Percentiles rank a stretch among this genome's conserved stretches.
phyloP scores from a whole-genome alignment of 1,140 invertebrate genomes.

The Artemia franciscana region DNA sequence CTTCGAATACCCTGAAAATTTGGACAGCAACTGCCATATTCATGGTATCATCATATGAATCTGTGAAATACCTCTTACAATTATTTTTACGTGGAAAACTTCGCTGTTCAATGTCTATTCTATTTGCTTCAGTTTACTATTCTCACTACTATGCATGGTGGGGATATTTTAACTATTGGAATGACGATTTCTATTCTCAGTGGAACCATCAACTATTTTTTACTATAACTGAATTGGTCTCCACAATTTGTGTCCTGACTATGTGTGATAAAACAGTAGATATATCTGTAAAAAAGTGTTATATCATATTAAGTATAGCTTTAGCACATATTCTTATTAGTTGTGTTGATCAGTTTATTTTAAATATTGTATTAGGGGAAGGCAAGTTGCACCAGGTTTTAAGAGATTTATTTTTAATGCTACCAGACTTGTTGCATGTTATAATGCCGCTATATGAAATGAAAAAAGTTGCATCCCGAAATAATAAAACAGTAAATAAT shows the following conservation, averaged over 20 bases:
- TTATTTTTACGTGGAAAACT: conserved; percentile 30
- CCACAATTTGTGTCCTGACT: conserved; percentile 32
- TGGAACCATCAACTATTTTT: conserved; percentile 39
- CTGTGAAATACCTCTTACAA: conserved; percentile 33
- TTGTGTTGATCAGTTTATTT: conserved; percentile 47
- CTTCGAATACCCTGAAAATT: conserved; percentile 44
- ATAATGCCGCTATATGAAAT: conserved; percentile 29
- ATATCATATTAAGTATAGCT: conserved; percentile 37
- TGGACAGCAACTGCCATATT: conserved; percentile 42
- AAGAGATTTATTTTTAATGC: conserved; percentile 45
- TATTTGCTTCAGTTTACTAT: conserved; percentile 43
- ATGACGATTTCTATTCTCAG: conserved; percentile 33
- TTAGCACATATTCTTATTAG: conserved; percentile 43
- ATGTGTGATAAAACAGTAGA: conserved; percentile 30
- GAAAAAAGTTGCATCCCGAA: conserved; percentile 1
- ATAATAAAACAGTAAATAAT: too few relatives aligned
- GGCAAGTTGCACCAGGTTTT: conserved; percentile 42
- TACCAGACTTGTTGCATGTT: conserved; percentile 43
- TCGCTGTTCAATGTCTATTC: conserved; percentile 37
- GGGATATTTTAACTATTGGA: conserved; percentile 60
- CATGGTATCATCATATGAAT: conserved; percentile 42
- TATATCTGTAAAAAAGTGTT: conserved; percentile 32
- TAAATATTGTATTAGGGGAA: conserved; percentile 40
- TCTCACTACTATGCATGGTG: conserved; percentile 67
- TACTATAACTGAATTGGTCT: conserved; percentile 38